These are phyloP conservation scores for Drosophila teissieri DNA, from an alignment of 1,140 invertebrate species.

Conservation along the genomic window DNA sequence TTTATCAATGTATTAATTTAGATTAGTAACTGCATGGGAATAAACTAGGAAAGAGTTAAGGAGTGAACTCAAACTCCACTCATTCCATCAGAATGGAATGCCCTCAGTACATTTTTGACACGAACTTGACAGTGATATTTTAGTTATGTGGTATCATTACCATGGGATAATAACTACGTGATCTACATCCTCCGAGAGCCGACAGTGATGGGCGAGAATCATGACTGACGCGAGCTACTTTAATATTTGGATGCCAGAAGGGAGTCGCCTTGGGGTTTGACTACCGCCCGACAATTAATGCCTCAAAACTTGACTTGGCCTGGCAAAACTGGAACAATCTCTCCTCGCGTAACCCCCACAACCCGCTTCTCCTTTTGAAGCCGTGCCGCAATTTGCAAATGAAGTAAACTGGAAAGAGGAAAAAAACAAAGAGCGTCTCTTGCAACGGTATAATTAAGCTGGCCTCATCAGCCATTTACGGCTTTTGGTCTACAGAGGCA, in stretches of 20 bases:
- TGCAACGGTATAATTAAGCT: constrained; percentile 77
- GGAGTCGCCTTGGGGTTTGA: constrained; percentile 8
- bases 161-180: constrained; percentile 8
- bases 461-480: constrained; percentile 77
- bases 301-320: constrained; percentile 56
- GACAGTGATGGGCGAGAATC: constrained; percentile 24
- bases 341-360: constrained; percentile 1
- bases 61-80: no score
- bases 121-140: constrained; percentile 8
- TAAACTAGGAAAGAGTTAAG: no score
- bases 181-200: constrained; percentile 5
- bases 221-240: constrained; percentile 40
- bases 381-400: constrained; percentile 75
- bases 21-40: no score
- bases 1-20: no score
- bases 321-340: constrained; percentile 65
- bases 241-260: not conserved
- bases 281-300: constrained; percentile 54
- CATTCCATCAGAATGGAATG: no score
- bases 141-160: constrained; percentile 11
- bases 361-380: constrained; percentile 48
- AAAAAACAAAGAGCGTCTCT: constrained; percentile 59
- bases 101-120: not conserved
- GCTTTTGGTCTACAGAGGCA: constrained; percentile 48
- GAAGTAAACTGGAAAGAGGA: constrained; percentile 41